Conservation (phyloP, 2,113 vertebrate genomes). For the Petroica traversi region DNA sequence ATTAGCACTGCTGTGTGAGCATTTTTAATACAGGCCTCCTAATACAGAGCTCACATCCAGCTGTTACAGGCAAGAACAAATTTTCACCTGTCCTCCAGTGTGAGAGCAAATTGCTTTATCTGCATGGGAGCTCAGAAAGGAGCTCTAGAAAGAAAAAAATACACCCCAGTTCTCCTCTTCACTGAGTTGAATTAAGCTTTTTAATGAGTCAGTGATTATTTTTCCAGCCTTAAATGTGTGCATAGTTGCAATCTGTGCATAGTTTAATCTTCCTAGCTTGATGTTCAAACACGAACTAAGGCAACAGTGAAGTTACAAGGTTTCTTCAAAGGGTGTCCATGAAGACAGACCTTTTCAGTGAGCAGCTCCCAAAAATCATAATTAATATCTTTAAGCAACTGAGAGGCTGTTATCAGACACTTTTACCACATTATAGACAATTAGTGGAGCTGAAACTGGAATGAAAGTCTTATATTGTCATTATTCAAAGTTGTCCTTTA, state of each 20-base stretch:
- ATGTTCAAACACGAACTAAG: not conserved
- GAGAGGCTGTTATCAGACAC: not conserved
- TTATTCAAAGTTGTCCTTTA: not conserved
- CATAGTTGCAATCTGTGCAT: not conserved
- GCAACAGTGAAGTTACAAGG: not conserved
- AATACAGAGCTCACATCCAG: slow-evolving; percentile 1
- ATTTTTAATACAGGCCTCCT: not conserved
- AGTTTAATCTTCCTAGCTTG: not conserved
- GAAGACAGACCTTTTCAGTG: not conserved
- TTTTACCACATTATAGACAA: not conserved
- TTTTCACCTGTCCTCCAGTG: slow-evolving; percentile 30
- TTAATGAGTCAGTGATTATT: not conserved
- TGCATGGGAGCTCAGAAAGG: slow-evolving; percentile 18
- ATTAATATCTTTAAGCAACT: not conserved
- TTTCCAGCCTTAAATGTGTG: not conserved
- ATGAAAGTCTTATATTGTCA: not conserved
- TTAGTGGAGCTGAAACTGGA: not conserved
- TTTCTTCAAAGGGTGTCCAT: not conserved
- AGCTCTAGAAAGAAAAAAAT: not conserved
- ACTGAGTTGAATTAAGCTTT: not conserved
- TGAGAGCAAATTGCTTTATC: slow-evolving; percentile 23
- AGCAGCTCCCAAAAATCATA: not conserved
- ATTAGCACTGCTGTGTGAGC: not conserved
- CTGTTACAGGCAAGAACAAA: slow-evolving; percentile 34
- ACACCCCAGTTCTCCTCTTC: not conserved